Percentiles rank a stretch among this genome's conserved stretches.
phyloP scores from a whole-genome alignment of 2,888 invertebrate species.

The Eremobia ochroleuca region DNA sequence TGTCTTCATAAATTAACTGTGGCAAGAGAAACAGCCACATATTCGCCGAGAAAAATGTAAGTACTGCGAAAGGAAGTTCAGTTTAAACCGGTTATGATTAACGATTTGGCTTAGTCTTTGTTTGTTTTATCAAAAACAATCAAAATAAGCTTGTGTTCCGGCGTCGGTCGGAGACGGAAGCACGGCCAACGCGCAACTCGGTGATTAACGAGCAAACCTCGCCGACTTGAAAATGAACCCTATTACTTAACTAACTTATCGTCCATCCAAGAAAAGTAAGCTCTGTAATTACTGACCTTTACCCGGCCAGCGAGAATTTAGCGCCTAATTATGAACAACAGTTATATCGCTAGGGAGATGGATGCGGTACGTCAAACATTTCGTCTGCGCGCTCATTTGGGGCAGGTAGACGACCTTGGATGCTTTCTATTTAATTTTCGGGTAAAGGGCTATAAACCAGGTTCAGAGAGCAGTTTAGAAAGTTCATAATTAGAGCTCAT shows the following conservation, averaged over 20 bases:
- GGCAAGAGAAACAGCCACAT: constrained; percentile 68
- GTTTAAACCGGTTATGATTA: constrained; percentile 84
- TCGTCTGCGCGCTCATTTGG: constrained; percentile 60
- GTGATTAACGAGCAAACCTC: constrained; percentile 87
- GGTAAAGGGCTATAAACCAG: constrained; percentile 46
- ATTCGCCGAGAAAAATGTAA: constrained; percentile 67
- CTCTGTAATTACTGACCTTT: constrained; percentile 83
- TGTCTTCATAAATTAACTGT: constrained; percentile 60
- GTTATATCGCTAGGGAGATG: constrained; percentile 55
- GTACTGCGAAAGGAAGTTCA: constrained; percentile 76
- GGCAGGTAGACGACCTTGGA: constrained; percentile 44
- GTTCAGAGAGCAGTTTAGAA: constrained; percentile 32
- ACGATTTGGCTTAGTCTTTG: constrained; percentile 85
- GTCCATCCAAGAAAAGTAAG: constrained; percentile 75
- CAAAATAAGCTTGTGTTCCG: constrained; percentile 87
- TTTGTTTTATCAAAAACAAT: constrained; percentile 90
- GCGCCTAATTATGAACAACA: constrained; percentile 63
- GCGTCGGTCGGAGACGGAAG: constrained; percentile 83
- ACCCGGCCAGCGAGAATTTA: constrained; percentile 65
- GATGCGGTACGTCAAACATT: constrained; percentile 66
- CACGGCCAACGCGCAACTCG: constrained; percentile 72
- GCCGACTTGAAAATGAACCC: constrained; percentile 87
- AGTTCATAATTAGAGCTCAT: constrained; percentile 45
- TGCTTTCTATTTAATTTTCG: constrained; percentile 51
- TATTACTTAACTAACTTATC: constrained; percentile 86